Evolutionary conservation across 2,113 vertebrate genomes (phyloP).

Genomic region (Anoura caudifer): DNA sequence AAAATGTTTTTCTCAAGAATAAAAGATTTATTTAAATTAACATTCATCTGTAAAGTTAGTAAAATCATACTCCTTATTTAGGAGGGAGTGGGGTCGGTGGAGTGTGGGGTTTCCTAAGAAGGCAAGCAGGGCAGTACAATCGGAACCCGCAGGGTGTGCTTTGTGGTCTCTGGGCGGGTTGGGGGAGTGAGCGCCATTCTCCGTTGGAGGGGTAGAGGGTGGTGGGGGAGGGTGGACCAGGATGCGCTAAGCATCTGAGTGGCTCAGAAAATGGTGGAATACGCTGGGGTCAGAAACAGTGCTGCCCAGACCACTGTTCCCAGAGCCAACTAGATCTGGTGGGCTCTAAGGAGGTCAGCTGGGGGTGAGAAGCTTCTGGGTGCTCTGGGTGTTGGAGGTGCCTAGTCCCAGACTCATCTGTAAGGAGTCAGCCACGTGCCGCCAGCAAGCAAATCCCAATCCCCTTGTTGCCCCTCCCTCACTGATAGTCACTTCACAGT

Average conservation of each 20-base stretch:
- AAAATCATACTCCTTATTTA: background rate
- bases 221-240: background rate
- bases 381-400: background rate
- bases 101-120: background rate
- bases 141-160: background rate
- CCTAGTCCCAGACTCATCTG: background rate
- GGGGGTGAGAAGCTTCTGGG: background rate
- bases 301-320: background rate
- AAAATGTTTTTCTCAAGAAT: background rate
- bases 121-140: background rate
- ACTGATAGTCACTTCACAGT: background rate
- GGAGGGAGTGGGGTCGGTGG: too few relatives aligned
- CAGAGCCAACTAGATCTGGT: background rate
- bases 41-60: background rate
- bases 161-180: background rate
- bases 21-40: background rate
- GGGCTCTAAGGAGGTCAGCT: background rate
- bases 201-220: too few relatives aligned
- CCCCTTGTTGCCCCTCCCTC: background rate
- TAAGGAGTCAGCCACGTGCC: background rate
- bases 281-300: background rate
- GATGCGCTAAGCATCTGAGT: background rate
- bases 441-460: background rate
- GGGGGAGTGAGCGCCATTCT: accelerated
- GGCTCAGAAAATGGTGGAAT: background rate